These are phyloP conservation scores for Palythoa grandis DNA, from an alignment of 92 coral and sea anemone species.

Conservation along the genomic window DNA sequence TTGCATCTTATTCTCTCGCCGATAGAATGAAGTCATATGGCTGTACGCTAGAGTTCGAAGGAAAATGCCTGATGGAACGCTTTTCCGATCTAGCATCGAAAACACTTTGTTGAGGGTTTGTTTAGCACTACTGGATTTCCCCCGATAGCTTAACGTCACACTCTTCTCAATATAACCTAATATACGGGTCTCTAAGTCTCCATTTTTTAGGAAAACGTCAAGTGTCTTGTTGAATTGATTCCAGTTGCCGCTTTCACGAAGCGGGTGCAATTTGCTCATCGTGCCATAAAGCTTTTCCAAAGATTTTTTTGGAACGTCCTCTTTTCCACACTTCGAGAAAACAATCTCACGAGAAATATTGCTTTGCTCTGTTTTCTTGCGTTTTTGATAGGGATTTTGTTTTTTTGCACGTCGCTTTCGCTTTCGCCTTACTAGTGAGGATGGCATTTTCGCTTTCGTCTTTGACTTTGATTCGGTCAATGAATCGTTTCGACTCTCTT, in stretches of 20 bases:
- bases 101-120: background rate
- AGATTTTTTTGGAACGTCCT: background rate
- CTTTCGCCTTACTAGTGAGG: background rate
- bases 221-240: background rate
- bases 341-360: background rate
- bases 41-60: background rate
- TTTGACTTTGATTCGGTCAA: background rate
- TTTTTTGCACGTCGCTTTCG: background rate
- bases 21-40: background rate
- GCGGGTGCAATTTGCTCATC: background rate
- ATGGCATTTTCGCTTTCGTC: background rate
- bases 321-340: background rate
- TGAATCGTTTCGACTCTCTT: background rate
- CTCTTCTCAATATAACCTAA: background rate
- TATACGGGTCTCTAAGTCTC: background rate
- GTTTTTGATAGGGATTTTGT: background rate
- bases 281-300: background rate
- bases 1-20: background rate
- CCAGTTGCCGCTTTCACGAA: constrained; percentile 5
- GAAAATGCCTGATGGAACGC: background rate
- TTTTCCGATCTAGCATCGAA: background rate
- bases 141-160: background rate
- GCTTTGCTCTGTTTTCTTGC: background rate
- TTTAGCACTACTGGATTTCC: background rate
- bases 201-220: background rate